Conservation (phyloP, 2,888 invertebrate genomes). For the Galeruca laticollis region DNA sequence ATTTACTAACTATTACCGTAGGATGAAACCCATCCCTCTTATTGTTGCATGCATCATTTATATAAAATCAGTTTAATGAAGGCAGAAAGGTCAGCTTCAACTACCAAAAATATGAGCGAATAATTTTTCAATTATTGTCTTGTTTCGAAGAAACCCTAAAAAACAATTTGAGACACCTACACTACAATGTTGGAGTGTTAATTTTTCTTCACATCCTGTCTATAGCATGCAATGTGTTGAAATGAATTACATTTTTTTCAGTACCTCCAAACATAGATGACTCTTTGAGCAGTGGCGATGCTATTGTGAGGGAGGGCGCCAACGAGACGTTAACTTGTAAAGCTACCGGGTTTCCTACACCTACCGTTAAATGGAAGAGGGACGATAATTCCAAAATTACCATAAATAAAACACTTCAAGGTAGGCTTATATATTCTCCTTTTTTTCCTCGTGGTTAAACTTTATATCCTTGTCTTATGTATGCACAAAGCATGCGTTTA, state of each 20-base stretch:
- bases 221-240: no score
- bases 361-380: conserved; percentile 91
- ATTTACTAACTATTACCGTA: no score
- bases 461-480: conserved; percentile 25
- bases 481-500: conserved; percentile 13
- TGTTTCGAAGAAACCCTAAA: no score
- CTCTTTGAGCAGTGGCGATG: conserved; percentile 90
- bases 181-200: no score
- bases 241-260: conserved; percentile 64
- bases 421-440: conserved; percentile 67
- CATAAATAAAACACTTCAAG: conserved; percentile 85
- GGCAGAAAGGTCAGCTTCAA: no score
- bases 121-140: no score
- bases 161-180: no score
- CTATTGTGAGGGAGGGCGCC: conserved; percentile 89
- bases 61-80: no score
- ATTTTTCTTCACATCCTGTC: no score
- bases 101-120: no score
- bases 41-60: no score
- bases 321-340: conserved; percentile 91
- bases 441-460: conserved; percentile 33
- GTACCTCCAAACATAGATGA: conserved; percentile 95
- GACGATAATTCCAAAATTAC: conserved; percentile 90
- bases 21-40: no score
- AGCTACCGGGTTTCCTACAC: conserved; percentile 90